phyloP scores from a whole-genome alignment of 2,888 invertebrate genomes.

The Theodoxus fluviatilis region DNA sequence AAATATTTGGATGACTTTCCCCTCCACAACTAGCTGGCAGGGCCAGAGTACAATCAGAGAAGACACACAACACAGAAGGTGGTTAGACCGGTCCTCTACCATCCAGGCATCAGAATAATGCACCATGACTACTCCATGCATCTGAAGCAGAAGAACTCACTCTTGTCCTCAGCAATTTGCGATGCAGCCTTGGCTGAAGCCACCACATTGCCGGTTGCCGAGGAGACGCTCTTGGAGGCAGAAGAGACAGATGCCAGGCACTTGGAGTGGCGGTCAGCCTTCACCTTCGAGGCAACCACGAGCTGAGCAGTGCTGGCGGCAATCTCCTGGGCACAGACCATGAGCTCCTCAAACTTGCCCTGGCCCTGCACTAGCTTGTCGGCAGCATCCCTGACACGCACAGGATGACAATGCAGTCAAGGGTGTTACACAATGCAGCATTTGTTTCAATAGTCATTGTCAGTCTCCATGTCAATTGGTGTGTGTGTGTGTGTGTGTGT shows the following conservation, averaged over 20 bases:
- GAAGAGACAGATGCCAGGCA: constrained; percentile 81
- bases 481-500: too few species aligned
- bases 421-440: background rate
- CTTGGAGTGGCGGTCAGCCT: constrained; percentile 84
- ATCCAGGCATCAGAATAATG: background rate
- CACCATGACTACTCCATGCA: too few species aligned
- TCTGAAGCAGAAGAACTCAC: constrained; percentile 67
- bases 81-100: too few species aligned
- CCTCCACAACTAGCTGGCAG: too few species aligned
- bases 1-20: too few species aligned
- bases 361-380: constrained; percentile 84
- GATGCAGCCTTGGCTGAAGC: constrained; percentile 91
- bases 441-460: background rate
- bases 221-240: constrained; percentile 88
- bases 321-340: constrained; percentile 96
- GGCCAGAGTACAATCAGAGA: too few species aligned
- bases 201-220: constrained; percentile 89
- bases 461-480: background rate
- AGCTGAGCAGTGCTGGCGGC: constrained; percentile 96
- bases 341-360: constrained; percentile 89
- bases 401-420: background rate
- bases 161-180: constrained; percentile 83
- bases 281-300: constrained; percentile 93
- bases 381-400: constrained; percentile 87
- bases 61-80: too few species aligned